Conservation (phyloP, 2,888 invertebrate species). For the Epirrita christyi region DNA sequence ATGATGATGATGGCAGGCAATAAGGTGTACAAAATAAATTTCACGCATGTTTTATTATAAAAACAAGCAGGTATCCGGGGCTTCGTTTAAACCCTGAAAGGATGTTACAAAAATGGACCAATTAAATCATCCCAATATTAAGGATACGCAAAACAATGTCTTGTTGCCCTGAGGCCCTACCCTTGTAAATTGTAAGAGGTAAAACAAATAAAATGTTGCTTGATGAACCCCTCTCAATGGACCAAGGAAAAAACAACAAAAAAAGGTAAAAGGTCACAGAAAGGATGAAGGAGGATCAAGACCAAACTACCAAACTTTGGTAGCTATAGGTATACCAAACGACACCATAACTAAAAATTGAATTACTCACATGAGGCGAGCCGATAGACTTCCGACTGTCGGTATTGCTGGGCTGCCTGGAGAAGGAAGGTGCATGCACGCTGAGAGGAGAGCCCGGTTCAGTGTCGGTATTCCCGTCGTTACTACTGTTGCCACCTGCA, state of each 20-base stretch:
- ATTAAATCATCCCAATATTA: not conserved
- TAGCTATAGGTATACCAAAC: too few species aligned
- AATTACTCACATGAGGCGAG: constrained; percentile 66
- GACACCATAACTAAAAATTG: not conserved
- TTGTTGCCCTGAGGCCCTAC: not conserved
- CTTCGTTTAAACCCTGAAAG: constrained; percentile 6
- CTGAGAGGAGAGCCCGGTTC: constrained; percentile 77
- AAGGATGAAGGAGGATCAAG: too few species aligned
- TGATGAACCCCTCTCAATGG: too few species aligned
- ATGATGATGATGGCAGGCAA: too few species aligned
- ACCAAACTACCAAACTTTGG: too few species aligned
- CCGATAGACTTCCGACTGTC: constrained; percentile 71
- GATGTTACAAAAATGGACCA: not conserved
- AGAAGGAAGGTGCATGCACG: constrained; percentile 67
- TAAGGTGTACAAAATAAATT: constrained; percentile 4
- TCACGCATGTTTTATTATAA: not conserved
- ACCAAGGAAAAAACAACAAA: too few species aligned
- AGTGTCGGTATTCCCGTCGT: constrained; percentile 73
- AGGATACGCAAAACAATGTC: constrained; percentile 1
- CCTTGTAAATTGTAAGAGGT: not conserved
- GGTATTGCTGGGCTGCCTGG: constrained; percentile 70
- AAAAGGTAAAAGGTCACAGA: too few species aligned
- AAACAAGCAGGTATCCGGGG: not conserved
- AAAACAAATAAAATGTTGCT: too few species aligned
- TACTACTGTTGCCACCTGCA: constrained; percentile 73